A percentile compares a stretch with the other conserved stretches of the same genome.
Conservation (phyloP, 2,797 vertebrate species). For the Sebastes cheni region DNA sequence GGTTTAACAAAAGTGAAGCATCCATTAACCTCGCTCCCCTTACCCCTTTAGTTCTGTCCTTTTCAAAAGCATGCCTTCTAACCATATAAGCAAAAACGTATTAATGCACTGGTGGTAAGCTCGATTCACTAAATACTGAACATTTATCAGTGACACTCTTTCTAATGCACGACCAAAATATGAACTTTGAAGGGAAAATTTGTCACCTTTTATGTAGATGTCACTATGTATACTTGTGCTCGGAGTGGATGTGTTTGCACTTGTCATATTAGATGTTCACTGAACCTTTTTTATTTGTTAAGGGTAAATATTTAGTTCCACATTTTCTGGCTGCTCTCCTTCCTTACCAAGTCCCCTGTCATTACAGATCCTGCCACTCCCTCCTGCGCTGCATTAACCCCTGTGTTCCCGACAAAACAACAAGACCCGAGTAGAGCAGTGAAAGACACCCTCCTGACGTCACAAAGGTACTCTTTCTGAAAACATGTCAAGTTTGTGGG, state of each 20-base stretch:
- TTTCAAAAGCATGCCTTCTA: background rate
- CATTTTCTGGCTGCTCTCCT: too few species aligned
- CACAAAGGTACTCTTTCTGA: background rate
- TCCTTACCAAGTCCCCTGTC: too few species aligned
- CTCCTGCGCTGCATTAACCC: too few species aligned
- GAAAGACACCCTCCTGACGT: background rate
- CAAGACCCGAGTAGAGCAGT: background rate
- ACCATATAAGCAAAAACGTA: background rate
- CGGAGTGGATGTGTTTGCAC: background rate
- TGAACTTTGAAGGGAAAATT: background rate
- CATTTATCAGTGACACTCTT: background rate
- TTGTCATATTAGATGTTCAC: background rate
- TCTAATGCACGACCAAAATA: background rate
- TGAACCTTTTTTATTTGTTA: background rate
- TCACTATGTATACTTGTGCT: background rate
- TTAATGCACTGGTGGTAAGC: background rate
- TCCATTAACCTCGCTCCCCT: background rate
- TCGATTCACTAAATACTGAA: background rate
- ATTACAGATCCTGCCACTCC: too few species aligned
- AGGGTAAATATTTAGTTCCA: too few species aligned
- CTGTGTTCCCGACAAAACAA: too few species aligned
- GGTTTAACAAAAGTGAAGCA: background rate
- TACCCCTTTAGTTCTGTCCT: background rate
- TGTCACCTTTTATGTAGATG: background rate
- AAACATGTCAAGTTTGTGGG: background rate